Conservation (phyloP, 2,888 invertebrate species). For the Pheosia tremula region DNA sequence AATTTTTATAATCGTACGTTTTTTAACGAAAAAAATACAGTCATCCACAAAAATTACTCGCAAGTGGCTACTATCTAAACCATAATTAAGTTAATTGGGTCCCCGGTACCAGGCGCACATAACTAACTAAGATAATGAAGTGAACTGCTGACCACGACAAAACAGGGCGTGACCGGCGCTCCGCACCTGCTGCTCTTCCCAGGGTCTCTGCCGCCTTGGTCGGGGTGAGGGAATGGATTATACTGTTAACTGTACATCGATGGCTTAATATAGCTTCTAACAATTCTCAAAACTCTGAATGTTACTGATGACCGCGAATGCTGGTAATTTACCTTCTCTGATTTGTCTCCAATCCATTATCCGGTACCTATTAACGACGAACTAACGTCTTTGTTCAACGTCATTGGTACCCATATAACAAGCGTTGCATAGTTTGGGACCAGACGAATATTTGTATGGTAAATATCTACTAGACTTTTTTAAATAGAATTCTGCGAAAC, state of each 20-base stretch:
- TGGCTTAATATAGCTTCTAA: not conserved
- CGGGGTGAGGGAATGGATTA: conserved; percentile 6
- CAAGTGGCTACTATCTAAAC: conserved; percentile 42
- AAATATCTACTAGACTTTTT: no score
- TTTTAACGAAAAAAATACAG: conserved; percentile 13
- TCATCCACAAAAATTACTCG: conserved; percentile 20
- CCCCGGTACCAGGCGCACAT: conserved; percentile 48
- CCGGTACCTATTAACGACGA: no score
- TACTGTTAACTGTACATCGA: conserved; percentile 41
- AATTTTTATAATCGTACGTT: not conserved
- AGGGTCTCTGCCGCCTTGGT: conserved; percentile 38
- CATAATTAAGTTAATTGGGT: conserved; percentile 58
- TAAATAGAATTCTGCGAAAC: no score
- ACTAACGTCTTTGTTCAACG: no score
- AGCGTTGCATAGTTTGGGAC: no score
- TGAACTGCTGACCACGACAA: conserved; percentile 76
- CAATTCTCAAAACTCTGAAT: no score
- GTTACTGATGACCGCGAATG: no score
- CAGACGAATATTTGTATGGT: no score
- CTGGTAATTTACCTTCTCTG: no score
- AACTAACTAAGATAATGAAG: conserved; percentile 69
- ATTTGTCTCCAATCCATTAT: no score
- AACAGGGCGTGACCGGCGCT: conserved; percentile 51
- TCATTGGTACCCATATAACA: no score
- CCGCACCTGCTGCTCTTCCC: conserved; percentile 63